phyloP scores from a whole-genome alignment of 2,797 vertebrate genomes.

The Pampus argenteus region DNA sequence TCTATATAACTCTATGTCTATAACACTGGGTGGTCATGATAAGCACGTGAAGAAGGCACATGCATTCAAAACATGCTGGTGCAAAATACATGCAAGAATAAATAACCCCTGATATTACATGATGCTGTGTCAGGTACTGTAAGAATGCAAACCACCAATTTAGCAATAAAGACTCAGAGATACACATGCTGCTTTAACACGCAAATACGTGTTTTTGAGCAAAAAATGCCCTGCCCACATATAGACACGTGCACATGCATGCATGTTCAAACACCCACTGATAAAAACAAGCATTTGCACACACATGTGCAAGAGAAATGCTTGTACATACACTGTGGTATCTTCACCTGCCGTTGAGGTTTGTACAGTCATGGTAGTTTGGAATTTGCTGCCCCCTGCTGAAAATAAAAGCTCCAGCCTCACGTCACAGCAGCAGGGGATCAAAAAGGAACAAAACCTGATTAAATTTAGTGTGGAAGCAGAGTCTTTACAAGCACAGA shows the following conservation, averaged over 20 bases:
- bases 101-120: constrained; percentile 19
- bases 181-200: not conserved
- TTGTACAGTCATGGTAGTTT: constrained; percentile 55
- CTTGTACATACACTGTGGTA: not conserved
- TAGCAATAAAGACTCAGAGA: constrained; percentile 8
- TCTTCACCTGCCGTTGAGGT: constrained; percentile 34
- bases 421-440: constrained; percentile 28
- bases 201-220: not conserved
- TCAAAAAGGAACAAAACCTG: constrained; percentile 26
- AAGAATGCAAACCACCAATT: constrained; percentile 26
- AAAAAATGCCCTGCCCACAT: not conserved
- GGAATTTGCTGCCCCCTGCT: constrained; percentile 80
- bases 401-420: constrained; percentile 46
- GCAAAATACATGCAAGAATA: constrained; percentile 15
- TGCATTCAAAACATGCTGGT: constrained; percentile 1
- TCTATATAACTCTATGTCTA: not conserved
- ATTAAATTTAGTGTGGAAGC: constrained; percentile 26
- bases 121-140: constrained; percentile 10
- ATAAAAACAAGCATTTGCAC: not conserved
- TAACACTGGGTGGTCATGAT: constrained; percentile 1
- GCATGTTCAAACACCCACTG: not conserved
- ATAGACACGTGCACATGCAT: not conserved
- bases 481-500: constrained; percentile 9
- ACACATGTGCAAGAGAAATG: not conserved
- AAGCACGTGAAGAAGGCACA: not conserved